phyloP scores from a whole-genome alignment of 2,797 vertebrate species.

The Pyrocephalus nanus region DNA sequence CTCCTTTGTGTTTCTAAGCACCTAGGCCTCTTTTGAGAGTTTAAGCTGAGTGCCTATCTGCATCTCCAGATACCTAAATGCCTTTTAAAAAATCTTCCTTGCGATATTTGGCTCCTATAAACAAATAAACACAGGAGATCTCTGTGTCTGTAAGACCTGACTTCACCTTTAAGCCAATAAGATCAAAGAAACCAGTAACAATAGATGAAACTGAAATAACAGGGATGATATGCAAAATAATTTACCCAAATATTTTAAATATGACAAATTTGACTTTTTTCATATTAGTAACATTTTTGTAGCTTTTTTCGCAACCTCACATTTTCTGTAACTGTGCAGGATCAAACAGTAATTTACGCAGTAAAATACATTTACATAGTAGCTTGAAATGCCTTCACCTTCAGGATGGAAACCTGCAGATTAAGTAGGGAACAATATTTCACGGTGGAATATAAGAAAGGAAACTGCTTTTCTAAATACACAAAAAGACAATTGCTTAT shows the following conservation, averaged over 20 bases:
- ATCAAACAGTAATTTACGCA: neutral
- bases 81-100: neutral
- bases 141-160: neutral
- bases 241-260: neutral
- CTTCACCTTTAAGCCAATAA: neutral
- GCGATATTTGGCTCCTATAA: neutral
- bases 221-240: neutral
- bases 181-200: neutral
- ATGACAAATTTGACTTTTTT: neutral
- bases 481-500: neutral
- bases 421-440: neutral
- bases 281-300: neutral
- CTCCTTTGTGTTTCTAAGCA: neutral
- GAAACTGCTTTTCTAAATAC: neutral
- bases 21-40: neutral
- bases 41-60: neutral
- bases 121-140: neutral
- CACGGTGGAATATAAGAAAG: neutral
- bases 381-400: neutral
- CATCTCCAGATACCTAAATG: neutral
- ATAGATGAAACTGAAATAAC: neutral
- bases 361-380: neutral
- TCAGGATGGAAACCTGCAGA: neutral
- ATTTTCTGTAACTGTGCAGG: neutral
- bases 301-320: neutral